Base-by-base conservation (phyloP, 2,113 vertebrate species). In the Pica pica region DNA sequence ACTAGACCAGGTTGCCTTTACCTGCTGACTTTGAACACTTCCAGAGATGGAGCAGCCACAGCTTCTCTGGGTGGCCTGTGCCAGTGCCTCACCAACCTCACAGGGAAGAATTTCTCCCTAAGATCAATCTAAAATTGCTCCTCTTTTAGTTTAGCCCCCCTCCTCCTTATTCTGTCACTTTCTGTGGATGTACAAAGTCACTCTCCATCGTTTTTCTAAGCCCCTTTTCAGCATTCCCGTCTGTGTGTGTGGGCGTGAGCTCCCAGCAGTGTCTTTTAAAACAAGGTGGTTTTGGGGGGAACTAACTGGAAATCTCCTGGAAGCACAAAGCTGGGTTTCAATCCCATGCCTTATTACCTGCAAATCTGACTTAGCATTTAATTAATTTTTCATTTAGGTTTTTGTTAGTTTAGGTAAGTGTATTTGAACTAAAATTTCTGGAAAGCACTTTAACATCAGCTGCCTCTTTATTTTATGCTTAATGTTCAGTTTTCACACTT, bases 261-360 rank as follows among this genome's bases (percentile, higher is more conserved):
- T 31, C 13, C 1, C 4, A 2, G 6, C 0, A 1, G 4, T 52
- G 37, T 13, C 9, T 83, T 64, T 46, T 16, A 4, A 28, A 37
- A 24, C 7, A 3, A 24, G 6, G 10, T 50, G 19, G 0, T 31
- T 63, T 50, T 31, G 15, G 8, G 18, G 26, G 11, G 1, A 59
- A 1, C 15, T 35, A 26, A 19, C 24, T 27, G 22, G 16, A 33
- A 28, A 18, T 41, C 12, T 56, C 30, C 19, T 0, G 0, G 37
- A 53, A 86, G 6, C 10, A 11, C 31, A 6, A 26, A 22, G 24
- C 49, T 2, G 0, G 12, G 30, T 13, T 57, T 67, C 49, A 13
- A 1, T n/a, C 44, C 83, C 6, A 0, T 10, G 10, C 1, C 1
- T 28, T 59, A 33, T 27, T 11, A 26, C 5, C 17, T 22, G 28